phyloP scores from a whole-genome alignment of 2,888 invertebrate species.

The Galeruca laticollis region DNA sequence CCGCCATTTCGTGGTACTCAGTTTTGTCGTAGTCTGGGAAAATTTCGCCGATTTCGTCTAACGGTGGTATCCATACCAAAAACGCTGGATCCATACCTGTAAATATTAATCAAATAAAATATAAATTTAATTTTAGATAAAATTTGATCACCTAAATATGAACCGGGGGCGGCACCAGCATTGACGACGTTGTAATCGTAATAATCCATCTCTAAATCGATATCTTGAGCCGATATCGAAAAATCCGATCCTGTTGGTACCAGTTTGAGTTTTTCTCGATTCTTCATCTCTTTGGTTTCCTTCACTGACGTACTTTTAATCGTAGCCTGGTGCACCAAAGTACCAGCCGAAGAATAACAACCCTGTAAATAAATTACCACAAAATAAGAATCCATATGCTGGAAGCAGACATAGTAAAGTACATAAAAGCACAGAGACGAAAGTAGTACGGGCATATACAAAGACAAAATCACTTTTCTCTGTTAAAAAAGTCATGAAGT shows the following conservation, averaged over 20 bases:
- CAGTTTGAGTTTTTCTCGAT: constrained; percentile 76
- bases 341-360: constrained; percentile 79
- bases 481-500: too few relatives aligned
- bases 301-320: constrained; percentile 77
- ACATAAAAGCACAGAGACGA: too few relatives aligned
- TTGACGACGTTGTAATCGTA: constrained; percentile 91
- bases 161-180: constrained; percentile 85
- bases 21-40: constrained; percentile 70
- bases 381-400: too few relatives aligned
- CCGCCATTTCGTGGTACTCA: constrained; percentile 67
- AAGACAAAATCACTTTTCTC: too few relatives aligned
- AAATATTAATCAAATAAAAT: constrained; percentile 10
- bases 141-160: constrained; percentile 71
- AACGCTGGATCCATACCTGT: constrained; percentile 89
- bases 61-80: constrained; percentile 87
- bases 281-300: constrained; percentile 83
- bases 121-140: background rate
- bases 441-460: too few relatives aligned
- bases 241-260: constrained; percentile 79
- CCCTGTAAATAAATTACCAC: constrained; percentile 68
- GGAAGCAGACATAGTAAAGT: too few relatives aligned
- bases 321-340: constrained; percentile 75
- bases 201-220: constrained; percentile 87
- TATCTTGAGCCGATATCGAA: constrained; percentile 78
- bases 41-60: constrained; percentile 77